phyloP scores from a whole-genome alignment of 2,888 invertebrate species.

The Cantharis flavilabris region DNA sequence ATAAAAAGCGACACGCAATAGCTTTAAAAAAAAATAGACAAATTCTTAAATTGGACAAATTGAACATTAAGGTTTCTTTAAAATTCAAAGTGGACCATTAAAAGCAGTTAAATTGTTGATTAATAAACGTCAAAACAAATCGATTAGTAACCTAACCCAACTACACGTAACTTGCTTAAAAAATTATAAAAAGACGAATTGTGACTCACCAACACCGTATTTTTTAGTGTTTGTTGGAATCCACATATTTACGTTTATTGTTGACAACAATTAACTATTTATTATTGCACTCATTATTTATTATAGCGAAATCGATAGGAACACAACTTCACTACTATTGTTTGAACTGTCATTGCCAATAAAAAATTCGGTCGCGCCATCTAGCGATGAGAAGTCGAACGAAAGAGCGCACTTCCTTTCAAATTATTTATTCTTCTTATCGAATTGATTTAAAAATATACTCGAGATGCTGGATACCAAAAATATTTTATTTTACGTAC shows the following conservation, averaged over 20 bases:
- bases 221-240: slow-evolving; percentile 73
- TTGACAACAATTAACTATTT: slow-evolving; percentile 20
- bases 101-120: not conserved
- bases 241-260: slow-evolving; percentile 63
- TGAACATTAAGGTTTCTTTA: not conserved
- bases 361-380: not conserved
- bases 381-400: not conserved
- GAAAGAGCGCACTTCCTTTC: not conserved
- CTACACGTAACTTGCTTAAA: not conserved
- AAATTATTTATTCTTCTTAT: not conserved
- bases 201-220: slow-evolving; percentile 73
- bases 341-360: slow-evolving; percentile 12
- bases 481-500: slow-evolving; percentile 20
- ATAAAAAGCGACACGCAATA: not conserved
- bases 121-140: slow-evolving; percentile 21
- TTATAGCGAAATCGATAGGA: slow-evolving; percentile 49
- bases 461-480: slow-evolving; percentile 4
- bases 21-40: not conserved
- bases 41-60: not conserved
- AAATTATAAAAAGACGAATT: slow-evolving; percentile 12
- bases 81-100: not conserved
- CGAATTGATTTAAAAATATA: not conserved
- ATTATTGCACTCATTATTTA: slow-evolving; percentile 41
- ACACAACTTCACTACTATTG: slow-evolving; percentile 49
- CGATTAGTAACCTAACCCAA: slow-evolving; percentile 31